These are phyloP conservation scores for Protobothrops mucrosquamatus DNA, from an alignment of 2,113 vertebrate species.

Conservation along the genomic window DNA sequence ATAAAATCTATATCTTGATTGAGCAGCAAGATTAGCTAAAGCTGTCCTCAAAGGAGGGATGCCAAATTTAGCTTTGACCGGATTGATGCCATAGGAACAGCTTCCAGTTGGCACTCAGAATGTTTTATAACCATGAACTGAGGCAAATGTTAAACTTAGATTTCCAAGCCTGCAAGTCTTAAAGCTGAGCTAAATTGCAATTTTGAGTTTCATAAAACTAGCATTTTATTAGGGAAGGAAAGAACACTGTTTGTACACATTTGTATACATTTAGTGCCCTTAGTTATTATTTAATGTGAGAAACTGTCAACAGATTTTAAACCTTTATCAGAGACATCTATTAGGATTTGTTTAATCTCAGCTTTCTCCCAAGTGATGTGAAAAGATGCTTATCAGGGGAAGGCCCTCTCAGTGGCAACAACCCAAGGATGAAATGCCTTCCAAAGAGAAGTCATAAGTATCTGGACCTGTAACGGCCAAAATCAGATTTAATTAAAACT, in stretches of 20 bases:
- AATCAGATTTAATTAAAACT: background rate
- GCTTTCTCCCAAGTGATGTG: background rate
- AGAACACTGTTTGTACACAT: background rate
- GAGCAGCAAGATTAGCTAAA: background rate
- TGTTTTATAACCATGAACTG: background rate
- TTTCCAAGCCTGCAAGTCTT: background rate
- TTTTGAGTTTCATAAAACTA: background rate
- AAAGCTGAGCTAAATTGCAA: background rate
- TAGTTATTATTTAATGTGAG: background rate
- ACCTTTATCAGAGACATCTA: background rate
- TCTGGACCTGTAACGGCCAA: background rate
- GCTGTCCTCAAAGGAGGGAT: background rate
- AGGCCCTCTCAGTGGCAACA: background rate
- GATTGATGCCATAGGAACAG: background rate
- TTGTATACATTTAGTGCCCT: background rate
- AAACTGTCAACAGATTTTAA: background rate
- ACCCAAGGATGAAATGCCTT: background rate
- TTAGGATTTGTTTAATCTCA: background rate
- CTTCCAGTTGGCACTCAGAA: background rate
- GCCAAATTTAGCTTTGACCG: background rate
- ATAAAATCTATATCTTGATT: background rate
- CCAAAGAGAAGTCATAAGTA: background rate
- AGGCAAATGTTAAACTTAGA: background rate
- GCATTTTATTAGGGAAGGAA: background rate
- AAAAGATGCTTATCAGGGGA: background rate